Evolutionary conservation across 2,113 vertebrate species (phyloP), one percentile per base, ranked within the genome.

Genomic region (Charadrius vociferus): DNA sequence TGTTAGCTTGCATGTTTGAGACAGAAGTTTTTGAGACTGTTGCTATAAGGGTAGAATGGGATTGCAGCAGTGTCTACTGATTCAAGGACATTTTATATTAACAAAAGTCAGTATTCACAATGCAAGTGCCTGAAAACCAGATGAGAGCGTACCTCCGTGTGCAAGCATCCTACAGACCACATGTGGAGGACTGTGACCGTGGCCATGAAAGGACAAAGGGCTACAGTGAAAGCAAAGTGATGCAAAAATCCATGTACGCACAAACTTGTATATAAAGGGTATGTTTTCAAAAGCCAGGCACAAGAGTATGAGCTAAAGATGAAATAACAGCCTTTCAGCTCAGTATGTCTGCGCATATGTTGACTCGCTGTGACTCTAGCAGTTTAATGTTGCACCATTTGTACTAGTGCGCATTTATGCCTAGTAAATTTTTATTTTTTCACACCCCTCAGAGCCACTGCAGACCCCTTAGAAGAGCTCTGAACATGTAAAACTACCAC

Each of bases 291-390:
- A 95, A 94, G 78, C 68, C 78, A 88, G 62, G 75, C 96, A 86
- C 45, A 34, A 24, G 45, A 58, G n/a, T 30, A 41, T n/a, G 74
- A 92, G 91, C 77, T 83, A 20, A 74, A 86, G 84, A 94, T 70
- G 78, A 68, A 93, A 45, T 81, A 86, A 66, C 95, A 95, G 90
- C 81, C 92, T 90, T 85, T 90, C 93, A 80, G 74, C 92, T 93
- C 81, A 81, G 73, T 47, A 79, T 81, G 90, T n/a, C 81, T 81
- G 86, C 9, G 0, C 93, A 84, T 81, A 86, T 82, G 93, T 93
- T 80, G 93, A 62, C 82, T 95, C 2, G 11, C 79, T 93, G 58
- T 36, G 84, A 63, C 81, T 87, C 71, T 77, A 21, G 78, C 91
- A 91, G 86, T 93, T 94, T 91, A 52, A 41, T 11, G 39, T 88